phyloP scores from a whole-genome alignment of 2,797 vertebrate species.

The Alcedo quadribrachys region DNA sequence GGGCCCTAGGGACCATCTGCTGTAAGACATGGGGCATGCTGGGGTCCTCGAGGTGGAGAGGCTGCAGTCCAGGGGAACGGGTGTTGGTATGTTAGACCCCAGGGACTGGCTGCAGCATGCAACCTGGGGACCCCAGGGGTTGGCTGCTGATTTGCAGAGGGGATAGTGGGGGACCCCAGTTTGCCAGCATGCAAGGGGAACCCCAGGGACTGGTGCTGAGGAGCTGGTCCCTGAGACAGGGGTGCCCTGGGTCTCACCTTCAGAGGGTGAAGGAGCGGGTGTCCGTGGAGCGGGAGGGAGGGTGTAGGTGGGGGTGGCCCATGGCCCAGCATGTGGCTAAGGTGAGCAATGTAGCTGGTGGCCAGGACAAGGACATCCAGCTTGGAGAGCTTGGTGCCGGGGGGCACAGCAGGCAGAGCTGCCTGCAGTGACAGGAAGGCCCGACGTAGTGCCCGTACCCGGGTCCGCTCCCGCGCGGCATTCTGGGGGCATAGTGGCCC shows the following conservation, averaged over 20 bases:
- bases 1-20: background rate
- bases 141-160: too few relatives aligned
- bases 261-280: slow-evolving; percentile 81
- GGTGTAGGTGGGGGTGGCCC: slow-evolving; percentile 41
- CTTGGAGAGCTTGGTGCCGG: slow-evolving; percentile 90
- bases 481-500: slow-evolving; percentile 77
- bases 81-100: background rate
- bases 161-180: background rate
- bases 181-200: background rate
- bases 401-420: slow-evolving; percentile 85
- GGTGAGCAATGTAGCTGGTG: slow-evolving; percentile 88
- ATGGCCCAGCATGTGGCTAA: slow-evolving; percentile 83
- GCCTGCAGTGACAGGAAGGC: slow-evolving; percentile 90
- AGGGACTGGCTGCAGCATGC: too few relatives aligned
- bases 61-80: background rate
- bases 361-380: slow-evolving; percentile 89
- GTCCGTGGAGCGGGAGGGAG: background rate
- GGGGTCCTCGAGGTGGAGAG: background rate
- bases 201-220: background rate
- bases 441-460: slow-evolving; percentile 84
- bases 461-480: slow-evolving; percentile 84
- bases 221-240: background rate
- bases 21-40: background rate
- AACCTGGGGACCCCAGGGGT: too few relatives aligned
- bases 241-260: slow-evolving; percentile 78